Base-by-base conservation (phyloP, 35 echinoderm and acorn worm species). In the Stichopus chloronotus region DNA sequence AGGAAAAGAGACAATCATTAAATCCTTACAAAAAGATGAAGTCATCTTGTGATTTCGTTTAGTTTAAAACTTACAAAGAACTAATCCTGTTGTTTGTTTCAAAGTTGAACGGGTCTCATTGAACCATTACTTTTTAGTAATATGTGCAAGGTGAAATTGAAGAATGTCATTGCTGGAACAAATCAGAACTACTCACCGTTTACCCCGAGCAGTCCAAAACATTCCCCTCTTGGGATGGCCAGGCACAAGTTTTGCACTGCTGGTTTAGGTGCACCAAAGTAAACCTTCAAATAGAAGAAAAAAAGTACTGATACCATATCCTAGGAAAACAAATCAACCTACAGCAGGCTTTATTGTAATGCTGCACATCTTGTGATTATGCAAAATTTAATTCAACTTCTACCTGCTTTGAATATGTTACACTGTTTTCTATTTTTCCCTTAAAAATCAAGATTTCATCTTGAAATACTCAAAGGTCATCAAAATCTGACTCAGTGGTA, bases 171-270 rank as follows among this genome's bases (percentile, higher is more conserved):
- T 79, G 5, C 14, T 61, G 30, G 30, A 43, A 43, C 0, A 43
- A 43, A 43, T 43, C 30, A 3, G 3, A 43, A 43, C 30, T 43
- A 81, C 90, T 90, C 93, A 99, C 97, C 97, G 94, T 99, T 99
- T n/a, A 99, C 95, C 13, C 97, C 97, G 7, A 99, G 95, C 14
- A 99, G 93, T 58, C 97, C 97, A 95, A 99, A 99, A 55, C 97
- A 99, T 54, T 99, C 93, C 65, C 97, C 97, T 59, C 95, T 99
- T 5, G 97, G 97, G 68, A 99, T 99, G 56, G 93, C 86, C 22
- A 99, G 84, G 56, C 79, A 82, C 3, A 99, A 94, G 13, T 96
- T 91, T 56, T 99, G 91, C 6, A 99, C 97, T 20, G 97, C 95
- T 22, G 97, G 95, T 20, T 89, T 92, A 9, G 59, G 68, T 24